Percentiles rank a stretch among this genome's conserved stretches.
Conservation (phyloP, 2,797 vertebrate species). For the Podarcis siculus region DNA sequence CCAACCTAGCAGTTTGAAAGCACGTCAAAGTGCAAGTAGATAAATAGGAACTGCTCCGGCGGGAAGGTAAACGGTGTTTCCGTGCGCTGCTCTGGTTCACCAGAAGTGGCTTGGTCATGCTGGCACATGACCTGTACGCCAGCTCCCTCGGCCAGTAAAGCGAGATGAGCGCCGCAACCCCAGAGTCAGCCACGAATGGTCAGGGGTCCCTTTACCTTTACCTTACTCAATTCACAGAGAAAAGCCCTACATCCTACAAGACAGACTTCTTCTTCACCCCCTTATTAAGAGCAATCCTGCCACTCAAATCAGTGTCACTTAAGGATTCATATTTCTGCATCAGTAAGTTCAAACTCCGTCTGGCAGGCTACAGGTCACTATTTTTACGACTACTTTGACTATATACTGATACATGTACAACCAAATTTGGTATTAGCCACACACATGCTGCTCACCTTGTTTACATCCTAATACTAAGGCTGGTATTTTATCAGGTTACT, state of each 20-base stretch:
- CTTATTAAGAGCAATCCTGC: background rate
- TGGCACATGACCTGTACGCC: no score
- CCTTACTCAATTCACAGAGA: background rate
- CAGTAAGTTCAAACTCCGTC: background rate
- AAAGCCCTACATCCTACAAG: background rate
- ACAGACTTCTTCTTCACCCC: background rate
- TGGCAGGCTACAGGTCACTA: background rate
- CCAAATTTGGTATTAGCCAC: background rate
- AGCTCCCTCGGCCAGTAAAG: no score
- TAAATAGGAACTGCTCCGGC: no score
- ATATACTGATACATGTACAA: background rate
- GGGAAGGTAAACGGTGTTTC: no score
- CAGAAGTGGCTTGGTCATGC: no score
- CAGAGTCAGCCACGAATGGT: no score
- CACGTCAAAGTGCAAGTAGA: no score
- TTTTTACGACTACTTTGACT: background rate
- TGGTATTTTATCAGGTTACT: background rate
- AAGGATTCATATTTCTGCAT: background rate
- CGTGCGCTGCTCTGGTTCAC: no score
- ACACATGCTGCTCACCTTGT: background rate
- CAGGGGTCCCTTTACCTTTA: no score
- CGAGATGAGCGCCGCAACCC: no score
- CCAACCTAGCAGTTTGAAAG: no score
- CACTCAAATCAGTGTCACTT: background rate
- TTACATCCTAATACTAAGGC: background rate